Percentiles rank a stretch among this genome's conserved stretches.
Conservation (phyloP, 2,888 invertebrate genomes). For the Argynnis bischoffii region DNA sequence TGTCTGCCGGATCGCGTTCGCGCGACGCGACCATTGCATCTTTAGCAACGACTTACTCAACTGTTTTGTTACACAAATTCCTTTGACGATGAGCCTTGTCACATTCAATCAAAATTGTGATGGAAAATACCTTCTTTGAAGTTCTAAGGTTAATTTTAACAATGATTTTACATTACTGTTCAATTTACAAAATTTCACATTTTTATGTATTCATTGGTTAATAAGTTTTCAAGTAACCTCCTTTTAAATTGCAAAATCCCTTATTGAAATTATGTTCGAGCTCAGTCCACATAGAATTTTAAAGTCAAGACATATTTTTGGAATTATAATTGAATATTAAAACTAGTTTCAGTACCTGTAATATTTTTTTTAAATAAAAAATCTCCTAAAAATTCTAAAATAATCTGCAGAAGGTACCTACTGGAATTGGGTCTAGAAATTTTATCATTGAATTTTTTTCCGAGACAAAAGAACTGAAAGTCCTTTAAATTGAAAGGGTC, state of each 20-base stretch:
- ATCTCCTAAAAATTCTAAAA: too few species aligned
- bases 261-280: too few species aligned
- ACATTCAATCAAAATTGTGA: constrained; percentile 10
- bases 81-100: constrained; percentile 42
- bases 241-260: too few species aligned
- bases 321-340: too few species aligned
- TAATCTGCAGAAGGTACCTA: too few species aligned
- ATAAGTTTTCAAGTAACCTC: too few species aligned
- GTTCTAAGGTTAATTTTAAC: not conserved
- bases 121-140: not conserved
- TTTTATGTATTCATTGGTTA: too few species aligned
- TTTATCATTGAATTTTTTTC: constrained; percentile 14
- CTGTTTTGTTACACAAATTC: constrained; percentile 60
- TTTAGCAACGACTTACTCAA: constrained; percentile 48
- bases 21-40: constrained; percentile 50
- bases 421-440: constrained; percentile 13
- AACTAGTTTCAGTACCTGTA: too few species aligned
- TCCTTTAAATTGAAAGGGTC: constrained; percentile 21
- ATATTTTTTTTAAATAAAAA: too few species aligned
- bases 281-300: too few species aligned
- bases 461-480: constrained; percentile 21
- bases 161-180: not conserved
- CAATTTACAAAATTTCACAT: too few species aligned
- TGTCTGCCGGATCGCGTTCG: constrained; percentile 63
- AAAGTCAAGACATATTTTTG: too few species aligned